Evolutionary conservation across 2,888 invertebrate species (phyloP).

Genomic region (Cephalotes varians): DNA sequence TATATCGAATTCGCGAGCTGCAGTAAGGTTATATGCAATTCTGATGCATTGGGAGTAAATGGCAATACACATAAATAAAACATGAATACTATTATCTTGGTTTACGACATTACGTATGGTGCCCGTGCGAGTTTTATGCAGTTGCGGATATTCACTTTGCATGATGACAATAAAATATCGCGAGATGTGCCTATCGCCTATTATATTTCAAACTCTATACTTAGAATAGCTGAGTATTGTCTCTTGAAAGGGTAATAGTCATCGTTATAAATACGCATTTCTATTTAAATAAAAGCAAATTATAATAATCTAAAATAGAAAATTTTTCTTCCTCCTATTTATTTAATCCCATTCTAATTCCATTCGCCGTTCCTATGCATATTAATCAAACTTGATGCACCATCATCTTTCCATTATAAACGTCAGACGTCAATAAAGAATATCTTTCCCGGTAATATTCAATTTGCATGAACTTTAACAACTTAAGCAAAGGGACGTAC

Average conservation of each 20-base stretch:
- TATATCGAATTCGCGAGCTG: slow-evolving; percentile 17
- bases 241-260: not conserved
- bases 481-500: not conserved
- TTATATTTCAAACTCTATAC: not conserved
- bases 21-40: slow-evolving; percentile 17
- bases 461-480: slow-evolving; percentile 19
- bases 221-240: not conserved
- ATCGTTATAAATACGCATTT: not conserved
- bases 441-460: not conserved
- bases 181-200: not conserved
- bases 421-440: not conserved
- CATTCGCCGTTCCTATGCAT: not conserved
- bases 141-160: slow-evolving; percentile 6
- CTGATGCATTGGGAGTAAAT: not conserved
- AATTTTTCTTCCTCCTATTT: not conserved
- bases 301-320: not conserved
- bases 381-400: not conserved
- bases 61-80: slow-evolving; percentile 28
- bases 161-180: not conserved
- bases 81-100: not conserved
- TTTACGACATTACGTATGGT: not conserved
- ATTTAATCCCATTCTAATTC: not conserved
- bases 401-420: not conserved
- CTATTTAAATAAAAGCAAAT: not conserved
- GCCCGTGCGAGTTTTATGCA: not conserved